Conservation (phyloP, 2,797 vertebrate species). For the Pogoniulus pusillus region DNA sequence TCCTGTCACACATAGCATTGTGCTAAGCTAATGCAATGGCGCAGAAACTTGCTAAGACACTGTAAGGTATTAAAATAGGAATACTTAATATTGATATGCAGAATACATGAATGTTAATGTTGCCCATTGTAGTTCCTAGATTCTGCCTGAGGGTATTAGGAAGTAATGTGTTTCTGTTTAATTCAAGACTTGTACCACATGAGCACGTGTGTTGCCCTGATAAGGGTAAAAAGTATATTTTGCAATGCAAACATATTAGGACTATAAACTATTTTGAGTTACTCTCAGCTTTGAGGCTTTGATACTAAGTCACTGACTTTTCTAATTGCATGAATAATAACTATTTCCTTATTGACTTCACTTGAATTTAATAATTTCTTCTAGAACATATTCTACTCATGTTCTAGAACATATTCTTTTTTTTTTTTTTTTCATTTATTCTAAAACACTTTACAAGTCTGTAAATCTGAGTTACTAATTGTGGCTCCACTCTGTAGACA, state of each 20-base stretch:
- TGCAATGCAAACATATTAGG: slow-evolving; percentile 66
- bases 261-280: slow-evolving; percentile 51
- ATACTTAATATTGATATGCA: slow-evolving; percentile 63
- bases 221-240: slow-evolving; percentile 72
- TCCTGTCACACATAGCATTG: neutral
- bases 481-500: neutral
- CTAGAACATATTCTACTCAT: slow-evolving; percentile 44
- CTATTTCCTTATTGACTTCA: slow-evolving; percentile 31
- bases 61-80: slow-evolving; percentile 37
- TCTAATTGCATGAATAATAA: slow-evolving; percentile 51
- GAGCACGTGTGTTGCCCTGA: slow-evolving; percentile 28
- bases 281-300: slow-evolving; percentile 43
- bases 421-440: slow-evolving; percentile 40
- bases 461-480: slow-evolving; percentile 3
- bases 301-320: slow-evolving; percentile 52
- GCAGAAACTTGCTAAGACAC: slow-evolving; percentile 28
- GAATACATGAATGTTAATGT: slow-evolving; percentile 65
- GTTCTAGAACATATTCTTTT: slow-evolving; percentile 44
- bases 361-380: slow-evolving; percentile 42
- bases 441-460: slow-evolving; percentile 20
- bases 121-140: slow-evolving; percentile 22
- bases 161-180: slow-evolving; percentile 58
- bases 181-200: slow-evolving; percentile 33
- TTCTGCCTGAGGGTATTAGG: slow-evolving; percentile 27
- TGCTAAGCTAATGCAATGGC: neutral